phyloP scores from a whole-genome alignment of 2,113 vertebrate genomes.

The Pterocles gutturalis region DNA sequence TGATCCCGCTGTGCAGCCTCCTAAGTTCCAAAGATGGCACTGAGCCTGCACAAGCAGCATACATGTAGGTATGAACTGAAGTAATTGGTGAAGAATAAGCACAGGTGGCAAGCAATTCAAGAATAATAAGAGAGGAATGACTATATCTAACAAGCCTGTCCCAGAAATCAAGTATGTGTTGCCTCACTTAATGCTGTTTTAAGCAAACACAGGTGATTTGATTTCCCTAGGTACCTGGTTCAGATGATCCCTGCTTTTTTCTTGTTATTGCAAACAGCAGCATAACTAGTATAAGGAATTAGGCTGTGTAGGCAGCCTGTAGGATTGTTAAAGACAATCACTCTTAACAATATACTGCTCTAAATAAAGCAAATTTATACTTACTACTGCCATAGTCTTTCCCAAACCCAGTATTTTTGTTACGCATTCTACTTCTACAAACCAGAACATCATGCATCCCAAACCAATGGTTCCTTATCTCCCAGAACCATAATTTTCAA shows the following conservation, averaged over 20 bases:
- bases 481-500: background rate
- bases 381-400: background rate
- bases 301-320: background rate
- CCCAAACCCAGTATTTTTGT: background rate
- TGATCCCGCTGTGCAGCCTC: background rate
- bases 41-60: accelerated
- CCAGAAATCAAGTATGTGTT: background rate
- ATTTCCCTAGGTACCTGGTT: background rate
- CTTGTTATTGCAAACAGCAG: background rate
- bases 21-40: background rate
- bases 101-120: background rate
- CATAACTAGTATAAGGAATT: background rate
- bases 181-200: background rate
- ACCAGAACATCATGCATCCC: background rate
- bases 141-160: background rate
- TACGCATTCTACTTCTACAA: background rate
- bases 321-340: background rate
- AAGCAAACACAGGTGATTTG: background rate
- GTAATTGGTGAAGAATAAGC: background rate
- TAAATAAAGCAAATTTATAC: background rate
- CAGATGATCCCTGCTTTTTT: background rate
- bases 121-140: background rate
- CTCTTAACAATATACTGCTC: background rate
- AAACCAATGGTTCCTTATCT: background rate
- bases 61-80: background rate